phyloP scores from a whole-genome alignment of 2,113 vertebrate genomes.

The Heterocephalus glaber region DNA sequence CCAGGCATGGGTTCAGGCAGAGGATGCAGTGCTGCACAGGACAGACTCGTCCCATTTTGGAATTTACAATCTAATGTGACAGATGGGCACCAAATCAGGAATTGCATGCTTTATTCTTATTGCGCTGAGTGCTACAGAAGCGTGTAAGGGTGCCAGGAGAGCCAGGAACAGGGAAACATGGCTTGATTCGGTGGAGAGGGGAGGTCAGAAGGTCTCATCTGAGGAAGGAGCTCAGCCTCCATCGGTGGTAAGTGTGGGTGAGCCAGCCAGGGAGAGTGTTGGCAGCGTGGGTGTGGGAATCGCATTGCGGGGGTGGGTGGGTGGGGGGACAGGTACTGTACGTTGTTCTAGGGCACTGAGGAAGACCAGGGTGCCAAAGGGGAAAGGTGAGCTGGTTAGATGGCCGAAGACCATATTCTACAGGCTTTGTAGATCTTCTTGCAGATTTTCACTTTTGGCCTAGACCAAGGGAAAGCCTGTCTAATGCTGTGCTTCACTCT shows the following conservation, averaged over 20 bases:
- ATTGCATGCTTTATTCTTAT: not conserved
- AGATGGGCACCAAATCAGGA: not conserved
- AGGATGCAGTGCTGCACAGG: not conserved
- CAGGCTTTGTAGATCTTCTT: not conserved
- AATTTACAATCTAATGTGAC: not conserved
- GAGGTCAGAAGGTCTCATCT: not conserved
- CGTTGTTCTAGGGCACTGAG: not conserved
- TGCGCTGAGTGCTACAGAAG: not conserved
- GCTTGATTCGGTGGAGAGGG: not conserved
- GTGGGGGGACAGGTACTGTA: not conserved
- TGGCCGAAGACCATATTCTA: not conserved
- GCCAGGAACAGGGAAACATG: not conserved
- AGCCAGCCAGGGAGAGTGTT: not conserved
- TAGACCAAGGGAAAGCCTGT: not conserved
- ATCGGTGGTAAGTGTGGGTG: not conserved
- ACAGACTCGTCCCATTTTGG: not conserved
- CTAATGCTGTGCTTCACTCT: not conserved
- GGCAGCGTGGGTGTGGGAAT: not conserved
- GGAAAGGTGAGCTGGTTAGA: not conserved
- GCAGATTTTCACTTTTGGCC: not conserved
- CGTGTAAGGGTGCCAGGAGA: not conserved
- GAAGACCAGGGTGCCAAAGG: not conserved
- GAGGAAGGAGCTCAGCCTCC: not conserved
- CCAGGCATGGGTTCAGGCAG: fast-evolving
- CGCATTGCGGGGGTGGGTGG: not conserved